Evolutionary conservation across 1,140 invertebrate genomes (phyloP).

Genomic region (Meloidogyne floridensis): DNA sequence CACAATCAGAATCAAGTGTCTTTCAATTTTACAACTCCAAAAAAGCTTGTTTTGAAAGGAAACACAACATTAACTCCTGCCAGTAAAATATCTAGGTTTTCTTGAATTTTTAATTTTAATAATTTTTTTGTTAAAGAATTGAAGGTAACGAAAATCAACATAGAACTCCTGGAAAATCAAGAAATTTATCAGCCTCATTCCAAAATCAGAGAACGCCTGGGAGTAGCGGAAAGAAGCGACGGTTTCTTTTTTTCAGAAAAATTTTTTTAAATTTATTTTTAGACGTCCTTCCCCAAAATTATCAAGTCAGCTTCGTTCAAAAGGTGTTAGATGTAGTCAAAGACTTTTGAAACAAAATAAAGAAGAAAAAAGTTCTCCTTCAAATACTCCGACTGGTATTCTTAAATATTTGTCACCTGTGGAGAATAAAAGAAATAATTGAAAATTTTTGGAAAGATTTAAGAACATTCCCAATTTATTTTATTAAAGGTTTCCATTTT

Average conservation of each 20-base stretch:
- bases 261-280: not conserved
- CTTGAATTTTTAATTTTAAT: not conserved
- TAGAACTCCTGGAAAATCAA: not conserved
- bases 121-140: not conserved
- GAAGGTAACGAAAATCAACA: not conserved
- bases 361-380: not conserved
- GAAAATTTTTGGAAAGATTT: not conserved
- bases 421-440: not conserved
- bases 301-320: not conserved
- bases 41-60: not conserved
- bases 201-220: not conserved
- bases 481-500: too few species aligned
- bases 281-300: not conserved
- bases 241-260: not conserved
- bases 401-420: conserved; percentile 5
- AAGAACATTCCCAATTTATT: too few species aligned
- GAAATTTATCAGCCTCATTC: not conserved
- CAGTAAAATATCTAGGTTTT: not conserved
- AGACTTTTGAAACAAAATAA: not conserved
- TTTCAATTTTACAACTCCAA: not conserved
- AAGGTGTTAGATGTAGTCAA: too few species aligned
- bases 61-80: not conserved
- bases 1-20: not conserved
- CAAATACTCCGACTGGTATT: not conserved
- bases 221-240: not conserved